Percentiles rank a stretch among this genome's conserved stretches.
These are phyloP conservation scores for Danio jaintianensis DNA, from an alignment of 2,797 vertebrate genomes.

Conservation along the genomic window DNA sequence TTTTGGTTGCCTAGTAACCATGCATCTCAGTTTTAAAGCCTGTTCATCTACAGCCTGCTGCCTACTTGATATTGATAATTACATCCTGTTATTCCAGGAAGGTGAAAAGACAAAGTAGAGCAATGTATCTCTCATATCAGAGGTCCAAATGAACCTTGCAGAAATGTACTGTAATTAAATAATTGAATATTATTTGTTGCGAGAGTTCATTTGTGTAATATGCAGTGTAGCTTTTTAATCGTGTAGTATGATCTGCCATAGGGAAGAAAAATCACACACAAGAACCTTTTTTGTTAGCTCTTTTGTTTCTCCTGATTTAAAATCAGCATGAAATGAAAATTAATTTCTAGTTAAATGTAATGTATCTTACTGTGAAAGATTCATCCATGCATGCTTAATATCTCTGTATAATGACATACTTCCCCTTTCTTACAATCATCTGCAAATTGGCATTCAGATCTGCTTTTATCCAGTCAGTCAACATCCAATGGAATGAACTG, in stretches of 20 bases:
- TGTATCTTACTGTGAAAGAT: background rate
- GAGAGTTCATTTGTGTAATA: background rate
- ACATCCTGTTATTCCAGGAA: conserved; percentile 39
- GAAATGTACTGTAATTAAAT: conserved; percentile 1
- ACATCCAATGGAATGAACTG: no score
- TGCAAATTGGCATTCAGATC: no score
- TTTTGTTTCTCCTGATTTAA: background rate
- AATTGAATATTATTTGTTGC: background rate
- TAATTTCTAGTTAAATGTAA: background rate
- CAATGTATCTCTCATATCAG: background rate
- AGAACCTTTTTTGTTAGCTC: background rate
- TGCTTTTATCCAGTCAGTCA: no score
- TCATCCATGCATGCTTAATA: background rate
- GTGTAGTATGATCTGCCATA: no score
- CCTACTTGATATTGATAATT: conserved; percentile 60
- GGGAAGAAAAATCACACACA: background rate
- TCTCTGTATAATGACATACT: no score
- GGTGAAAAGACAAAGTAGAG: conserved; percentile 43
- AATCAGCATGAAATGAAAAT: background rate
- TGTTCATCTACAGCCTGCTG: conserved; percentile 53
- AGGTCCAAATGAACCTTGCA: conserved; percentile 2
- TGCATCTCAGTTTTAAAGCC: conserved; percentile 60
- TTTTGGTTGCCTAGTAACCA: conserved; percentile 70
- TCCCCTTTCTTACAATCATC: no score
- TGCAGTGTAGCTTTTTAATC: background rate